A percentile compares a stretch with the other conserved stretches of the same genome.
phyloP scores from a whole-genome alignment of 2,888 invertebrate species.

The Antheraea yamamai region DNA sequence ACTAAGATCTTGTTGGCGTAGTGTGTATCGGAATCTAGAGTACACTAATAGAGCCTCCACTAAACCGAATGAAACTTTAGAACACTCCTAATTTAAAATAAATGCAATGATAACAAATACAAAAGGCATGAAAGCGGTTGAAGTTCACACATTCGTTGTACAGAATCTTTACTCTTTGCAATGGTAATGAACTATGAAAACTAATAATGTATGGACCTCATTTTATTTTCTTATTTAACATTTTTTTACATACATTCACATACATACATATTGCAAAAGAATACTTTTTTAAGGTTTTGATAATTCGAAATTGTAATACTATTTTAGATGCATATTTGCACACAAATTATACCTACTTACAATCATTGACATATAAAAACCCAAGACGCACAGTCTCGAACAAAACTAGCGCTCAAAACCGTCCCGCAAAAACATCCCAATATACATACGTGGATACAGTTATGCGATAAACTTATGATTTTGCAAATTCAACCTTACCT shows the following conservation, averaged over 20 bases:
- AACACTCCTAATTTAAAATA: neutral
- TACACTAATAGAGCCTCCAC: neutral
- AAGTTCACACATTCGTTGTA: neutral
- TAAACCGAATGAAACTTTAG: neutral
- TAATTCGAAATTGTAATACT: neutral
- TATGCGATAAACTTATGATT: too few relatives aligned
- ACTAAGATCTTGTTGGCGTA: neutral
- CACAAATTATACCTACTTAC: neutral
- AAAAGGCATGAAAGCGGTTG: neutral
- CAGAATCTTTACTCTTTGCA: neutral
- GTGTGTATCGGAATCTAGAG: neutral
- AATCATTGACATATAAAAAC: too few relatives aligned
- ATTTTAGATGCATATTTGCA: neutral
- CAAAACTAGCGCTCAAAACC: too few relatives aligned
- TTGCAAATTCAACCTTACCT: too few relatives aligned
- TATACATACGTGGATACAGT: too few relatives aligned
- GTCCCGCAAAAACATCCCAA: too few relatives aligned
- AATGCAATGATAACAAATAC: neutral
- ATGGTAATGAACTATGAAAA: neutral
- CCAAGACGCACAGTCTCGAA: too few relatives aligned
- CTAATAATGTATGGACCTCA: neutral
- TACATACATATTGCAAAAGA: neutral
- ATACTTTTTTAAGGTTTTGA: neutral
- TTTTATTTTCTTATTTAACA: neutral
- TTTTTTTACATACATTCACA: neutral